Base-by-base conservation (phyloP, 2,113 vertebrate genomes). In the Dasyurus viverrinus region DNA sequence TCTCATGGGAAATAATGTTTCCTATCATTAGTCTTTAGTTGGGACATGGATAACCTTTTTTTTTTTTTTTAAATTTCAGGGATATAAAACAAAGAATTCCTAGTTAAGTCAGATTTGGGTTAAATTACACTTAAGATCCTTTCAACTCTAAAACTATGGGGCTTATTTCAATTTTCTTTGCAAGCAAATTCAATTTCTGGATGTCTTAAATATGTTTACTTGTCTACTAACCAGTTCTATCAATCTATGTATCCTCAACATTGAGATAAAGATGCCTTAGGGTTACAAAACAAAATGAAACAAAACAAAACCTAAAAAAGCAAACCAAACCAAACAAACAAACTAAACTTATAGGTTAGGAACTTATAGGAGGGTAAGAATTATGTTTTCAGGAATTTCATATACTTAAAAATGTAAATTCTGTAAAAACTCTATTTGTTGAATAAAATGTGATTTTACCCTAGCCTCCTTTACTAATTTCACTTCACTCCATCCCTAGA, bases 341-440 rank as follows among this genome's bases (percentile, higher is more conserved):
- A 52, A 52, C 50, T 9, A 52, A 52, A 52, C 50, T 6, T 22
- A 19, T n/a, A 23, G 36, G 6, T 1, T 7, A 76, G 36, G 5
- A 5, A 76, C 14, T n/a, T 76, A 36, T n/a, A 12, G 36, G 68
- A 84, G 19, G 68, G 5, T 42, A 84, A 84, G 68, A 84, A 84
- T 19, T 84, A 84, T 23, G 6, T 23, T 84, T 84, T 42, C 68
- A 84, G n/a, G 16, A 8, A 42, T 42, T 42, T 22, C 19, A 42
- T 42, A 84, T 23, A 89, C 47, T 52, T 0, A 60, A 9, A 91
- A 91, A 42, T 25, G 93, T 55, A 14, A 54, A 4, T 93, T 92
- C 46, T 46, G n/a, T 1, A 93, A 91, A 92, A 91, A 91, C 53
- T 90, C 89, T 2, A 91, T 19, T 46, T 91, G 89, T 94, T 93